phyloP scores from a whole-genome alignment of 2,797 vertebrate genomes.

The Astyanax mexicanus region DNA sequence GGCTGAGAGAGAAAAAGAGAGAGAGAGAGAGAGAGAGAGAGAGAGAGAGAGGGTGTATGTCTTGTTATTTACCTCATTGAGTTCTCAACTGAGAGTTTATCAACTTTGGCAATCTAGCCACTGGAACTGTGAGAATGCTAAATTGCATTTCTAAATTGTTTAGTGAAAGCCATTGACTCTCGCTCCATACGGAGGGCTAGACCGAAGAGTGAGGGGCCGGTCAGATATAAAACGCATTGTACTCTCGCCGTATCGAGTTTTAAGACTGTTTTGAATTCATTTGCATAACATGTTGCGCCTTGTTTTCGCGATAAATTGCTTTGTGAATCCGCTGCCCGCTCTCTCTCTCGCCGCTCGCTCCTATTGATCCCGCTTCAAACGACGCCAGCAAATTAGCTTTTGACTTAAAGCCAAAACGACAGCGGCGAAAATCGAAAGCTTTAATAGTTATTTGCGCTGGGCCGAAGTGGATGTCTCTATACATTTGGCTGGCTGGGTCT shows the following conservation, averaged over 20 bases:
- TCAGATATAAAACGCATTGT: constrained; percentile 50
- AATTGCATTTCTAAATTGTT: constrained; percentile 64
- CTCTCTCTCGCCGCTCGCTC: constrained; percentile 45
- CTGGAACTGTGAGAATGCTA: constrained; percentile 60
- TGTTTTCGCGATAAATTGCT: constrained; percentile 57
- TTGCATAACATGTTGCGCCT: constrained; percentile 32
- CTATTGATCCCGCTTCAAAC: constrained; percentile 71
- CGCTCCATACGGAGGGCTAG: constrained; percentile 5
- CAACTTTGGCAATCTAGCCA: constrained; percentile 56
- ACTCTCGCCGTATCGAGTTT: constrained; percentile 13
- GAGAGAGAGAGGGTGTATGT: constrained; percentile 12
- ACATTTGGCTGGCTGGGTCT: constrained; percentile 17
- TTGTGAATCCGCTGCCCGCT: constrained; percentile 37
- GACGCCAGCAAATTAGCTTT: constrained; percentile 71
- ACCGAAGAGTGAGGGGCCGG: constrained; percentile 52
- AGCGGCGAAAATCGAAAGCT: constrained; percentile 70
- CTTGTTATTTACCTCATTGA: constrained; percentile 35
- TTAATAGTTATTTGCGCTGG: constrained; percentile 71
- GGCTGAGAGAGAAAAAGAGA: not conserved
- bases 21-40: not conserved
- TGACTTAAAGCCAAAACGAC: constrained; percentile 74
- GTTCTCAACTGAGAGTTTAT: constrained; percentile 52
- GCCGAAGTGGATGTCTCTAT: constrained; percentile 60
- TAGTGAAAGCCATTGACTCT: constrained; percentile 48
- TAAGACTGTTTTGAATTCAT: constrained; percentile 33